Evolutionary conservation across 2,888 invertebrate genomes (phyloP), one percentile per base, ranked within the genome.

Genomic region (Reticulitermes lucifugus): DNA sequence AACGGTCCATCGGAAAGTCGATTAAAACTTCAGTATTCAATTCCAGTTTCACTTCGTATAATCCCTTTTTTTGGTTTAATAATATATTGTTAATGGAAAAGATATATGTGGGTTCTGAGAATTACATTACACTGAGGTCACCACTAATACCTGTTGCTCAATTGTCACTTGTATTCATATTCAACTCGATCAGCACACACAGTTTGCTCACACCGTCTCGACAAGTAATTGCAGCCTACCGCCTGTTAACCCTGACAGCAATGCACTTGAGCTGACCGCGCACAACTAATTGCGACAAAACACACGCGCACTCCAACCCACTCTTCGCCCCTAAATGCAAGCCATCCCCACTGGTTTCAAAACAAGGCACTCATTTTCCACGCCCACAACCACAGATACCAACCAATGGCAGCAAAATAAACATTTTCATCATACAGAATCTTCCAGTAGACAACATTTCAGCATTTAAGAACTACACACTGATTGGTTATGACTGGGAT

Each of bases 401-500:
- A 46, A 46, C 77, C 77, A 77, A 77, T 77, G 43, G 46, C n/a
- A 77, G 77, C 22, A 77, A 77, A 77, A 77, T 25, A 77, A 77
- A 77, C 77, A 77, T 77, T 46, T 77, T 43, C 77, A 77, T 77
- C 77, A 77, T 77, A 22, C 5, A 65, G 7, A 65, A 25, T 12
- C 65, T 25, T 25, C 65, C 43, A 73, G 29, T 73, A 73, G 41
- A 73, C 73, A 41, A 41, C 35, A 77, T 41, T 41, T 77, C n/a
- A 21, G 41, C 5, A 9, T 12, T 46, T 77, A 77, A 77, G 77
- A 77, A 77, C 46, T n/a, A 43, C 21, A 22, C 77, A 9, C n/a
- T 46, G 22, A 77, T 77, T 77, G 43, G 77, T 41, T 73, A 73
- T 73, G 73, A 73, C 43, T 73, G 22, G 77, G 46, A 14, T 29